A percentile compares a stretch with the other conserved stretches of the same genome.
These are phyloP conservation scores for Semnornis frantzii DNA, from an alignment of 2,113 vertebrate species.

Conservation along the genomic window DNA sequence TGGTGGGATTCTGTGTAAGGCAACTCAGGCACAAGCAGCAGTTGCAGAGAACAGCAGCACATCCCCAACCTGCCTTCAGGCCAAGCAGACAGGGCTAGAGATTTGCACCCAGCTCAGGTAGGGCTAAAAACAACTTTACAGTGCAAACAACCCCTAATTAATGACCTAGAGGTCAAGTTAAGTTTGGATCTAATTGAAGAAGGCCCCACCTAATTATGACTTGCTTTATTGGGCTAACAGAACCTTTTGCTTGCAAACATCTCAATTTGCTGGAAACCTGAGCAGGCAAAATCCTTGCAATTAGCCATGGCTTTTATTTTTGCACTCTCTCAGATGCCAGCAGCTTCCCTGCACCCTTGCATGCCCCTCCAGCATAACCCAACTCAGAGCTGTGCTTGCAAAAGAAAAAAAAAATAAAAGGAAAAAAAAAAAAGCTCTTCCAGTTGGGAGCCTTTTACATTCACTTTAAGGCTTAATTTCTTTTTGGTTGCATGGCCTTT, in stretches of 20 bases:
- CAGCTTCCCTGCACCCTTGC: neutral
- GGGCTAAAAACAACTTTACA: neutral
- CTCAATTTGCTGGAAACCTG: neutral
- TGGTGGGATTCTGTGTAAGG: too few species aligned
- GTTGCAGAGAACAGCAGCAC: neutral
- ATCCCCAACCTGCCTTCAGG: neutral
- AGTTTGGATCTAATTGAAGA: neutral
- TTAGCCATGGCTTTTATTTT: neutral
- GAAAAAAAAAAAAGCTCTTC: neutral
- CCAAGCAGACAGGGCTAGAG: fast-evolving
- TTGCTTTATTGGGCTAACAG: neutral
- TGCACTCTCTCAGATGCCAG: neutral
- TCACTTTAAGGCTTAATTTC: neutral
- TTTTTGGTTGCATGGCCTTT: neutral
- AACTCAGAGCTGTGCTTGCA: neutral
- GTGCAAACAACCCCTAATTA: neutral
- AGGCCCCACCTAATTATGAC: neutral
- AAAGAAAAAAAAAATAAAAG: neutral
- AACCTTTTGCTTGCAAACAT: neutral
- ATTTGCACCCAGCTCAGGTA: neutral
- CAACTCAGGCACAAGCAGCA: fast-evolving
- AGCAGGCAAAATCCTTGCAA: neutral
- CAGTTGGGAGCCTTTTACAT: neutral
- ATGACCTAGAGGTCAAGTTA: neutral
- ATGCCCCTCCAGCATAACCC: fast-evolving